Percentiles rank a stretch among this genome's conserved stretches.
phyloP scores from a whole-genome alignment of 2,888 invertebrate genomes.

The Lordiphosa fenestrarum region DNA sequence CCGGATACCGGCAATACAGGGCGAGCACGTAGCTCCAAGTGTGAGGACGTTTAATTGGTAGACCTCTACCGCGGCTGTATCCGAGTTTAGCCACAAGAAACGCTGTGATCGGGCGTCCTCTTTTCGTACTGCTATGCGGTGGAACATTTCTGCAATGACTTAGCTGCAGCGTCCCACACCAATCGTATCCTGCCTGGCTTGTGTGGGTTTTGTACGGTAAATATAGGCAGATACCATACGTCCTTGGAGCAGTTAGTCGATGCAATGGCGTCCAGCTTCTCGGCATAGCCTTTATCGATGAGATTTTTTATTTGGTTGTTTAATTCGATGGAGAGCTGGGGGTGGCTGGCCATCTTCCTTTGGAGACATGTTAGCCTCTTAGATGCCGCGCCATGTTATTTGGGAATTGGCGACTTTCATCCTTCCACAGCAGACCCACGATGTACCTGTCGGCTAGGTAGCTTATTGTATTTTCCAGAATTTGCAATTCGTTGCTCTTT shows the following conservation, averaged over 20 bases:
- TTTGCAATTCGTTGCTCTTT: slow-evolving; percentile 42
- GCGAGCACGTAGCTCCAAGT: too few relatives aligned
- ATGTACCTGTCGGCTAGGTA: background rate
- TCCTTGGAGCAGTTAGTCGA: too few relatives aligned
- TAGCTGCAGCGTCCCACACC: background rate
- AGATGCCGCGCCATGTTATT: background rate
- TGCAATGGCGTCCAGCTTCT: background rate
- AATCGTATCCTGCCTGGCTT: background rate
- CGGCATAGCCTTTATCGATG: background rate
- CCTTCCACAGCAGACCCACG: background rate
- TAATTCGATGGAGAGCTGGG: background rate
- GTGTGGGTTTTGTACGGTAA: background rate
- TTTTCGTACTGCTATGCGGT: background rate
- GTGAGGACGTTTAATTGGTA: too few relatives aligned
- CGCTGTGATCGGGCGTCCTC: too few relatives aligned
- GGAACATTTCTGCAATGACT: background rate
- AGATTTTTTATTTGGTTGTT: too few relatives aligned
- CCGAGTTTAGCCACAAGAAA: too few relatives aligned
- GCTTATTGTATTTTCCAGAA: background rate
- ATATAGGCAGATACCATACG: slow-evolving; percentile 1
- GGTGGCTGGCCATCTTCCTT: background rate
- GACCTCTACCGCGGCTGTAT: too few relatives aligned
- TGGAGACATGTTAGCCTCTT: background rate
- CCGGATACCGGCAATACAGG: too few relatives aligned
- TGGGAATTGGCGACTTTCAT: background rate